A percentile compares a stretch with the other conserved stretches of the same genome.
Conservation (phyloP, 2,113 vertebrate species). For the Proteles cristata region DNA sequence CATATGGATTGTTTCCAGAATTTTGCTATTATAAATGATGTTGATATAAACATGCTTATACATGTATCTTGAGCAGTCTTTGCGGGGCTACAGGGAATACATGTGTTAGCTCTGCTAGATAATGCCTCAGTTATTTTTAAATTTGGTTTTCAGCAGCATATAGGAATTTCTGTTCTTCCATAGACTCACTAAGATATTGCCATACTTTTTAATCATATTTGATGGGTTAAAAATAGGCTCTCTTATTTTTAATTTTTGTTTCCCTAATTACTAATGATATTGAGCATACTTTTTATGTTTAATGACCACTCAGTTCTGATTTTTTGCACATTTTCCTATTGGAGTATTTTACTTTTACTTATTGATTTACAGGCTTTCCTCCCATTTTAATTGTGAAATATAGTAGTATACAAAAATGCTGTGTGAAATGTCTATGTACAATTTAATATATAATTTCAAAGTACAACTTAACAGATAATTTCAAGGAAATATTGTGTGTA, state of each 20-base stretch:
- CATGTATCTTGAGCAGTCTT: neutral
- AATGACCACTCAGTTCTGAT: neutral
- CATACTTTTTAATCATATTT: neutral
- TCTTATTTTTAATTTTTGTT: neutral
- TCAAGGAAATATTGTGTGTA: neutral
- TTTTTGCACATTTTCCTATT: constrained; percentile 25
- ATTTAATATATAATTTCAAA: neutral
- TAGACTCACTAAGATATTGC: neutral
- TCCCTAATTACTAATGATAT: neutral
- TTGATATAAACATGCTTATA: neutral
- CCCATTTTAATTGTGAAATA: constrained; percentile 33
- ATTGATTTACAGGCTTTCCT: neutral
- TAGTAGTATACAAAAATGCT: neutral
- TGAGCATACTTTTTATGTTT: neutral
- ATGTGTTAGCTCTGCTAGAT: neutral
- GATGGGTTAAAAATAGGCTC: neutral
- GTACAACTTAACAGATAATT: neutral
- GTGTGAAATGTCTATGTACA: neutral
- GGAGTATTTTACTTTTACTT: constrained; percentile 7
- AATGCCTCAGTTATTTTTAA: neutral
- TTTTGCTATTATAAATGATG: neutral
- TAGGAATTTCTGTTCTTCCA: neutral
- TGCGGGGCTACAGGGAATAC: neutral
- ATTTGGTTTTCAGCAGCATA: neutral
- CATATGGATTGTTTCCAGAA: neutral